phyloP scores from a whole-genome alignment of 2,113 vertebrate species.

The Silurus asotus region DNA sequence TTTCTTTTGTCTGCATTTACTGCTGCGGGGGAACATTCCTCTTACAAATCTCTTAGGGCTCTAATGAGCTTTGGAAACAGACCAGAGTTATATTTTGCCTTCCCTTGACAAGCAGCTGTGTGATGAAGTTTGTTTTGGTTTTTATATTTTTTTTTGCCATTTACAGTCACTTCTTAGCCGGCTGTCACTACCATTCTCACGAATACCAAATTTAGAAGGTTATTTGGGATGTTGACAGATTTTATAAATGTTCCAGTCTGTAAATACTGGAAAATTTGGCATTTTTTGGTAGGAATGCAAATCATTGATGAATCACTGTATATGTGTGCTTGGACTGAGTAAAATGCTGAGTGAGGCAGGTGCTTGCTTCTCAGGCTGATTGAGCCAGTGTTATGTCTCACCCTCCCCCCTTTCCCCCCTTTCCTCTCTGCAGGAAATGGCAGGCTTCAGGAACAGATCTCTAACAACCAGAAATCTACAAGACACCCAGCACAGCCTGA shows the following conservation, averaged over 20 bases:
- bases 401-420: too few relatives aligned
- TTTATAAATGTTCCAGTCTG: constrained; percentile 18
- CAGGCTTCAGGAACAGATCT: constrained; percentile 65
- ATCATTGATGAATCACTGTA: constrained; percentile 22
- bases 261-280: constrained; percentile 23
- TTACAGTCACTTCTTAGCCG: constrained; percentile 37
- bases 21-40: constrained; percentile 45
- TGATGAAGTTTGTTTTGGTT: constrained; percentile 29
- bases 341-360: constrained; percentile 61
- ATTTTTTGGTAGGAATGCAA: constrained; percentile 31
- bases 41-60: constrained; percentile 38
- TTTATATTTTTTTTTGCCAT: constrained; percentile 28
- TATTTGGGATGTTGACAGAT: not conserved
- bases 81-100: constrained; percentile 42
- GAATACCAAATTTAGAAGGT: not conserved
- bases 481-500: constrained; percentile 48
- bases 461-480: constrained; percentile 63
- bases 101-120: constrained; percentile 45
- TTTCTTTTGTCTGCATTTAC: constrained; percentile 54
- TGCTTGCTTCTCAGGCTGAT: constrained; percentile 55
- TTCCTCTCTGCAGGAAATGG: constrained; percentile 63
- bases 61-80: constrained; percentile 43
- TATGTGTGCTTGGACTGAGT: constrained; percentile 27
- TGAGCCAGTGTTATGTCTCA: constrained; percentile 39
- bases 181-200: constrained; percentile 6